phyloP scores from a whole-genome alignment of 2,113 vertebrate species.

The Etheostoma spectabile region DNA sequence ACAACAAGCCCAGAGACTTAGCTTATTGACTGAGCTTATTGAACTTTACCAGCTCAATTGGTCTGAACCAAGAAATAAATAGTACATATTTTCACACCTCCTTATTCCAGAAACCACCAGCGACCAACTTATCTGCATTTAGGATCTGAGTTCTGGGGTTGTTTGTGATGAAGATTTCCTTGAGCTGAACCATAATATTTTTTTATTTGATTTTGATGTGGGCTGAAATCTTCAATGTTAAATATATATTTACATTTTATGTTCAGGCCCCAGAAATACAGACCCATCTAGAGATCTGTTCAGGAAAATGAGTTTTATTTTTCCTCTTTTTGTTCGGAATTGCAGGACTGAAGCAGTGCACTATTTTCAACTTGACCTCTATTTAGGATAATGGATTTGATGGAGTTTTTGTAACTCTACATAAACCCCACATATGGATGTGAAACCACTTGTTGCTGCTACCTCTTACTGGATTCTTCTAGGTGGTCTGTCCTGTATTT shows the following conservation, averaged over 20 bases:
- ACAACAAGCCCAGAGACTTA: background rate
- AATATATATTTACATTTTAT: background rate
- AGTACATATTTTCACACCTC: background rate
- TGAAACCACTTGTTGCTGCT: constrained; percentile 13
- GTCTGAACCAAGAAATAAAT: background rate
- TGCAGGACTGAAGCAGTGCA: background rate
- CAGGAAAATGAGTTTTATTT: background rate
- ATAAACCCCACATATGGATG: background rate
- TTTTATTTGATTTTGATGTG: background rate
- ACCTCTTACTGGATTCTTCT: background rate
- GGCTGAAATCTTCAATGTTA: background rate
- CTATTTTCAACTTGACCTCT: background rate
- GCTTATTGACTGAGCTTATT: background rate
- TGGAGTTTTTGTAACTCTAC: constrained; percentile 2
- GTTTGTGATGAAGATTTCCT: background rate
- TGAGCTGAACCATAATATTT: background rate
- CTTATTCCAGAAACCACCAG: too few species aligned
- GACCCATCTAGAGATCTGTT: background rate
- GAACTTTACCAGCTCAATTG: background rate
- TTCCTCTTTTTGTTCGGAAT: background rate
- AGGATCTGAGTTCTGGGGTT: background rate
- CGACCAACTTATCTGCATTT: background rate
- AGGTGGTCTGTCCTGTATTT: background rate
- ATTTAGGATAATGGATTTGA: constrained; percentile 13
- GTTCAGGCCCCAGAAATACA: background rate